These are phyloP conservation scores for Artemia franciscana DNA, from an alignment of 1,140 invertebrate species.

Conservation along the genomic window DNA sequence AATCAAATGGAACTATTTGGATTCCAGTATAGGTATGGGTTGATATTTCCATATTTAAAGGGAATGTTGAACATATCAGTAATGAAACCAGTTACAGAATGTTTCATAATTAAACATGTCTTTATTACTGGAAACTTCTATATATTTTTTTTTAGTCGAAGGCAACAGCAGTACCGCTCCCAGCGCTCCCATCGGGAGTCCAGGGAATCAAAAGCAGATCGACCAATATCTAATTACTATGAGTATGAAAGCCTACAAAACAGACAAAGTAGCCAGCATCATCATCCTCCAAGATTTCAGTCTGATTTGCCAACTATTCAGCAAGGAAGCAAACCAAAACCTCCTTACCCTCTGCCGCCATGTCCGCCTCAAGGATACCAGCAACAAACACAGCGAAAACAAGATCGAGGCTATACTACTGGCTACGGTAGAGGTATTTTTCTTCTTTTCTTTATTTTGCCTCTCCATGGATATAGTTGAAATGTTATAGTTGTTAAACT, in stretches of 20 bases:
- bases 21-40: too few relatives aligned
- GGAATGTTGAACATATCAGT: too few relatives aligned
- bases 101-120: too few relatives aligned
- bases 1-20: too few relatives aligned
- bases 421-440: neutral
- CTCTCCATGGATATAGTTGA: too few relatives aligned
- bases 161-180: constrained; percentile 47
- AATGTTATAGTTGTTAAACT: too few relatives aligned
- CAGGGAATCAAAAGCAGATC: constrained; percentile 13
- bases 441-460: too few relatives aligned
- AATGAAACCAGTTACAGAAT: too few relatives aligned
- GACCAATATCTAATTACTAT: constrained; percentile 53
- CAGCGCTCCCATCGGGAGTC: constrained; percentile 32
- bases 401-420: neutral
- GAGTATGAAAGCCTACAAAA: constrained; percentile 50
- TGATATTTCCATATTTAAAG: too few relatives aligned
- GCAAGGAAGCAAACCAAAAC: neutral
- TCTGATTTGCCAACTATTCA: neutral
- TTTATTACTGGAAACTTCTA: too few relatives aligned
- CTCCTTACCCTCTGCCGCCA: neutral
- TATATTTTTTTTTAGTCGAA: constrained; percentile 30
- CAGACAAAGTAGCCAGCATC: neutral
- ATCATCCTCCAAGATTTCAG: neutral
- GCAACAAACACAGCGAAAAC: neutral
- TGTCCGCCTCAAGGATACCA: neutral